Evolutionary conservation across 2,888 invertebrate species (phyloP).

Genomic region (Geotrupes spiniger): DNA sequence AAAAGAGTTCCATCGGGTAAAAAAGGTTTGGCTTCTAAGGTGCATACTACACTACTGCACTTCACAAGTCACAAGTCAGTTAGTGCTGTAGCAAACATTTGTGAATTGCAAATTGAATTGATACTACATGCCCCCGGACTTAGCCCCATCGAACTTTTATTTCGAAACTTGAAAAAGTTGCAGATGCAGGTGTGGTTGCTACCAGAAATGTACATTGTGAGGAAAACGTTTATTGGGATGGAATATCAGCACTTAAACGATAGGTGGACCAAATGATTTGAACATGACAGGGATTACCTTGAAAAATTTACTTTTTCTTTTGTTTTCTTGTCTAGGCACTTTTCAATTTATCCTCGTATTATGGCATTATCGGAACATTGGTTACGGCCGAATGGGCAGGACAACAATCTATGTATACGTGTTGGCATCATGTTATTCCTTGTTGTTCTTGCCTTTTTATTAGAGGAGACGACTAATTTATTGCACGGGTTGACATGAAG

Average conservation of each 20-base stretch:
- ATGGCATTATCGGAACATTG: too few species aligned
- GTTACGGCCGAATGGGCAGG: too few species aligned
- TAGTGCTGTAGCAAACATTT: not conserved
- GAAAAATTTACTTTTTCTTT: not conserved
- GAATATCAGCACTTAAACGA: too few species aligned
- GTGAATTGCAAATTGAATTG: not conserved
- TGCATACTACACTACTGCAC: not conserved
- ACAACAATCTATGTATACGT: too few species aligned
- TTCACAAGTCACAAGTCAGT: not conserved
- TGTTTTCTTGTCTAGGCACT: not conserved
- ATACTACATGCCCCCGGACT: not conserved
- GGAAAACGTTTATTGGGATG: too few species aligned
- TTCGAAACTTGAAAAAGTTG: not conserved
- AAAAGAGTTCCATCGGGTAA: not conserved
- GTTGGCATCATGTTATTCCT: too few species aligned
- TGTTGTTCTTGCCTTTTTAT: too few species aligned
- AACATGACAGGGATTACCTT: not conserved
- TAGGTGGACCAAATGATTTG: not conserved
- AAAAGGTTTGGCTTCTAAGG: not conserved
- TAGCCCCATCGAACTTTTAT: not conserved
- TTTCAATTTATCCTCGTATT: not conserved
- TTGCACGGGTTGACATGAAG: too few species aligned
- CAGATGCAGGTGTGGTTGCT: not conserved
- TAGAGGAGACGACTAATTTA: too few species aligned
- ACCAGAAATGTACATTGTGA: not conserved